These are phyloP conservation scores for Nephrotoma guestfalica DNA, from an alignment of 2,888 invertebrate genomes.

Conservation along the genomic window DNA sequence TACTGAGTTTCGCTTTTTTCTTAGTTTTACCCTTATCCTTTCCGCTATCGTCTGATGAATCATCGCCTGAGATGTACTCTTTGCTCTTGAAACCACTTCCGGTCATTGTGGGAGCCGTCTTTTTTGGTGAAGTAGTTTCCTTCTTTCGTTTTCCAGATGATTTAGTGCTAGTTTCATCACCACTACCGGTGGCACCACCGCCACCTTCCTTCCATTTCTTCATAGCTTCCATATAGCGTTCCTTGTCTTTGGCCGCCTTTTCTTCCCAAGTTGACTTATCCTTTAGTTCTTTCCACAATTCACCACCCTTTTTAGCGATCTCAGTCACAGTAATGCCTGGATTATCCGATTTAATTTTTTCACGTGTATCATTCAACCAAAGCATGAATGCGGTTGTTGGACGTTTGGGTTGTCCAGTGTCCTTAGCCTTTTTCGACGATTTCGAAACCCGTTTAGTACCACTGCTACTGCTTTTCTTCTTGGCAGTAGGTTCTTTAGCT, in stretches of 20 bases:
- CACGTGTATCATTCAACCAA: too few species aligned
- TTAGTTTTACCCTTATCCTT: conserved; percentile 12
- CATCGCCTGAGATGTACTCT: too few species aligned
- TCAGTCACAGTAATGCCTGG: too few species aligned
- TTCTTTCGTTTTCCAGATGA: too few species aligned
- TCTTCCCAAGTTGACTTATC: too few species aligned
- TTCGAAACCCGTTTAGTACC: conserved; percentile 23
- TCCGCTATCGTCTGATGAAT: too few species aligned
- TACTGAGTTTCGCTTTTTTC: conserved; percentile 24
- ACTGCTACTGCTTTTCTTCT: conserved; percentile 26
- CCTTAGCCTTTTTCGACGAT: conserved; percentile 52
- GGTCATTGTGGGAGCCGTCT: too few species aligned
- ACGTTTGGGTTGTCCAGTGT: conserved; percentile 80
- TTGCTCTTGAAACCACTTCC: too few species aligned
- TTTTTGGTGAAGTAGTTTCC: too few species aligned
- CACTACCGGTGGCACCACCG: conserved; percentile 23
- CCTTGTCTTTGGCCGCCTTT: conserved; percentile 69
- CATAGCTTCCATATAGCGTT: conserved; percentile 77
- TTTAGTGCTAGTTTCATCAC: conserved; percentile 10
- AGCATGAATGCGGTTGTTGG: conserved; percentile 84
- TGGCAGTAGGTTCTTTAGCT: conserved; percentile 26
- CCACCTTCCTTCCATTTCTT: conserved; percentile 69
- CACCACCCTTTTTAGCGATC: too few species aligned
- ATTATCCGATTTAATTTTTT: too few species aligned
- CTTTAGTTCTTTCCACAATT: too few species aligned